A percentile compares a stretch with the other conserved stretches of the same genome.
These are phyloP conservation scores for Mormyrus hasselquistii DNA, from an alignment of 2,797 vertebrate genomes.

Conservation along the genomic window DNA sequence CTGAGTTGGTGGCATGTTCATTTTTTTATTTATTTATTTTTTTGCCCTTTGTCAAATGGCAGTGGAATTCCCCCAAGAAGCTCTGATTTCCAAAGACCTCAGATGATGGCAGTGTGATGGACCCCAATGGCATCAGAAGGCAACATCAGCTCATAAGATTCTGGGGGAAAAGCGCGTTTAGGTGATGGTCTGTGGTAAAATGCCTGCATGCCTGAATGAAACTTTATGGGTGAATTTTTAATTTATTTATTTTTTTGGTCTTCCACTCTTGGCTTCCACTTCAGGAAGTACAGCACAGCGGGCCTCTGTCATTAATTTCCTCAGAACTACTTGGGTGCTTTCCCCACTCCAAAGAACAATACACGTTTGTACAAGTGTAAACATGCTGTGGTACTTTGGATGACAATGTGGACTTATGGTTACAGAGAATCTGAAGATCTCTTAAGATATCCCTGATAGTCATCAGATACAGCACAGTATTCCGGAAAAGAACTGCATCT, in stretches of 20 bases:
- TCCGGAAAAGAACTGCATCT: not conserved
- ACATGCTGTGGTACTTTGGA: not conserved
- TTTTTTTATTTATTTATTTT: not conserved
- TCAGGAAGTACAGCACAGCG: not conserved
- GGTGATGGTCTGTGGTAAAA: not conserved
- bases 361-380: not conserved
- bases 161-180: not conserved
- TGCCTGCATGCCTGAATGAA: not conserved
- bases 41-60: not conserved
- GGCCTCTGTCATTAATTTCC: not conserved
- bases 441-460: not conserved
- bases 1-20: not conserved
- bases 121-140: not conserved
- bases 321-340: not conserved
- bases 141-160: not conserved
- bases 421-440: not conserved
- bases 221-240: not conserved
- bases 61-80: not conserved
- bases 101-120: not conserved
- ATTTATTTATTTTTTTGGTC: too few relatives aligned
- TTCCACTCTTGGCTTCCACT: not conserved
- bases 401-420: not conserved
- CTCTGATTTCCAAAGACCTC: not conserved
- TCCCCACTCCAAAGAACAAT: not conserved
- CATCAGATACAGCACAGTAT: not conserved